phyloP scores from a whole-genome alignment of 2,113 vertebrate genomes.

The Strix aluco region DNA sequence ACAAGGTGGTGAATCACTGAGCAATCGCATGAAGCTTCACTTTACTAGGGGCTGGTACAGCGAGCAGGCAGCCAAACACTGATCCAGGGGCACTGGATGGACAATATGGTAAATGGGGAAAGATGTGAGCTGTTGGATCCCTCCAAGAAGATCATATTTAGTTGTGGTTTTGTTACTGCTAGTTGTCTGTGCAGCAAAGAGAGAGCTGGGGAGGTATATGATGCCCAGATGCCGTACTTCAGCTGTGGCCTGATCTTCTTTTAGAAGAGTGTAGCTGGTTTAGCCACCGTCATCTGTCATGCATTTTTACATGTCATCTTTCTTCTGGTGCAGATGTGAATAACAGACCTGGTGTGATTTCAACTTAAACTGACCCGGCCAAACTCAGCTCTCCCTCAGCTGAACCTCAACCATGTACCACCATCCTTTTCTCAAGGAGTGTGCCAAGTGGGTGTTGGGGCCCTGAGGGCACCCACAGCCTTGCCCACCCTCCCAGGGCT shows the following conservation, averaged over 20 bases:
- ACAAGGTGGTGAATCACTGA: conserved; percentile 35
- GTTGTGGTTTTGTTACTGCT: background rate
- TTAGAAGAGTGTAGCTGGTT: background rate
- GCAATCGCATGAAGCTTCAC: background rate
- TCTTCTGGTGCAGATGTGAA: background rate
- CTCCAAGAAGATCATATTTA: conserved; percentile 32
- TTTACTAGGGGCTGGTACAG: background rate
- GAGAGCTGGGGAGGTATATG: background rate
- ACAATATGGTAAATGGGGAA: background rate
- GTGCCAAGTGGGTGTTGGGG: background rate
- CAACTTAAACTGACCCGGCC: rapidly evolving
- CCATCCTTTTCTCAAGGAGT: background rate
- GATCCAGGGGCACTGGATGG: background rate
- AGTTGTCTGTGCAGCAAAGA: background rate
- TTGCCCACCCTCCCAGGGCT: background rate
- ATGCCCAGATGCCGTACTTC: background rate
- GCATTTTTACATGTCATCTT: background rate
- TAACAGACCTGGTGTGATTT: background rate
- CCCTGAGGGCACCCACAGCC: background rate
- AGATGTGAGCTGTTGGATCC: background rate
- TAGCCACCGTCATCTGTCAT: background rate
- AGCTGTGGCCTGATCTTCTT: background rate
- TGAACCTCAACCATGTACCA: rapidly evolving
- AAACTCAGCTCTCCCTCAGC: background rate
- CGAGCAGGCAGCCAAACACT: rapidly evolving